phyloP scores from a whole-genome alignment of 1,140 invertebrate genomes.

The Agraylea sexmaculata region DNA sequence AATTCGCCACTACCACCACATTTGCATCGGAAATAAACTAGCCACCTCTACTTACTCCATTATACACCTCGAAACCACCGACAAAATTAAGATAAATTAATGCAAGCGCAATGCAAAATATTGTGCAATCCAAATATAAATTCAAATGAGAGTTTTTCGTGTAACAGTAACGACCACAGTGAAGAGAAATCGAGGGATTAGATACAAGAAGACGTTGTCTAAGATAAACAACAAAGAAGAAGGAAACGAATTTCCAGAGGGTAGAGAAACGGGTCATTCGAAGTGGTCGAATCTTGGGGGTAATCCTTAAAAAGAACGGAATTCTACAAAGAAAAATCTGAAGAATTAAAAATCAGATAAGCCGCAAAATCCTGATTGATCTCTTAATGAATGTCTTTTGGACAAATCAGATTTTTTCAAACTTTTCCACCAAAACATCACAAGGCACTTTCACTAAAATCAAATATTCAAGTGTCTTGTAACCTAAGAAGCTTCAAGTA shows the following conservation, averaged over 20 bases:
- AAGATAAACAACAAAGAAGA: conserved; percentile 14
- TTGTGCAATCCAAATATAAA: too few relatives aligned
- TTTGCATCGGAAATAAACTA: background rate
- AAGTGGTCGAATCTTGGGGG: conserved; percentile 15
- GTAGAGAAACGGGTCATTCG: conserved; percentile 10
- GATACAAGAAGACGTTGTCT: conserved; percentile 14
- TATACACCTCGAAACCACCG: background rate
- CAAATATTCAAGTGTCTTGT: too few relatives aligned
- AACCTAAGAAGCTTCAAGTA: too few relatives aligned
- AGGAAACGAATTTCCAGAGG: conserved; percentile 16
- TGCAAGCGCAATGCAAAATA: conserved; percentile 8
- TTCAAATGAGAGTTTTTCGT: conserved; percentile 12
- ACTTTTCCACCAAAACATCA: too few relatives aligned
- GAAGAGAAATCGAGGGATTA: conserved; percentile 19
- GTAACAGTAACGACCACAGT: background rate
- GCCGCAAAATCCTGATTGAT: too few relatives aligned
- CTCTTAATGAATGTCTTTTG: too few relatives aligned
- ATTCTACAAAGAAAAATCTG: too few relatives aligned
- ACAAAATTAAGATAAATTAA: background rate
- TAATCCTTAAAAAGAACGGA: too few relatives aligned
- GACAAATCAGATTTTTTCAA: too few relatives aligned
- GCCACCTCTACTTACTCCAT: background rate
- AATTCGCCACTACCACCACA: too few relatives aligned
- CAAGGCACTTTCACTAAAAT: too few relatives aligned
- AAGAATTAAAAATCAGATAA: too few relatives aligned